Conservation (phyloP, 2,888 invertebrate genomes). For the Caenorhabditis uteleia region DNA sequence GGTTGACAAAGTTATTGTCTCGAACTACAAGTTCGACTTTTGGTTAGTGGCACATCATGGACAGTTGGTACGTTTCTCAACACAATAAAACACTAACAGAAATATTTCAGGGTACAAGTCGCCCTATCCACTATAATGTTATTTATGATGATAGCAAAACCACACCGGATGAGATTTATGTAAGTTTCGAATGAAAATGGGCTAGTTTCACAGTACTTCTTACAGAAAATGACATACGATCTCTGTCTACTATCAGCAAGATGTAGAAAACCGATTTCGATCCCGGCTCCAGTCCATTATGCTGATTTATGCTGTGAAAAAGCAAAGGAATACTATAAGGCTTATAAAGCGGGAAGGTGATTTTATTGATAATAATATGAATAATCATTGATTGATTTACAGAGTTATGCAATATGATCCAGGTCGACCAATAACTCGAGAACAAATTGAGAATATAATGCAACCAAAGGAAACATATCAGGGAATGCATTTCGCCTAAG, state of each 20-base stretch:
- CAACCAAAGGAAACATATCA: constrained; percentile 10
- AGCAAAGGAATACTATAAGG: constrained; percentile 76
- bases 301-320: constrained; percentile 98
- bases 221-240: constrained; percentile 48
- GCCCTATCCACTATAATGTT: constrained; percentile 98
- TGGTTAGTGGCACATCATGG: constrained; percentile 81
- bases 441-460: constrained; percentile 5
- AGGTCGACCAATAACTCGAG: too few relatives aligned
- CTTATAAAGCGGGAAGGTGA: neutral
- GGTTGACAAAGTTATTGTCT: constrained; percentile 27
- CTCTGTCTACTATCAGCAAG: constrained; percentile 46
- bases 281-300: constrained; percentile 97
- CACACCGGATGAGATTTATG: constrained; percentile 94
- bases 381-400: neutral
- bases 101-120: constrained; percentile 82
- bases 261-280: constrained; percentile 90
- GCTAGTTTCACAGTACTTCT: constrained; percentile 1
- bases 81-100: neutral
- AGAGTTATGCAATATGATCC: neutral
- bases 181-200: constrained; percentile 13
- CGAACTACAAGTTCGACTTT: constrained; percentile 82
- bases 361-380: neutral
- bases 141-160: constrained; percentile 99
- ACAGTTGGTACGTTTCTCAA: constrained; percentile 8
- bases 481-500: constrained; percentile 27